A percentile compares a stretch with the other conserved stretches of the same genome.
These are phyloP conservation scores for Chaetophractus vellerosus DNA, from an alignment of 2,797 vertebrate genomes.

Conservation along the genomic window DNA sequence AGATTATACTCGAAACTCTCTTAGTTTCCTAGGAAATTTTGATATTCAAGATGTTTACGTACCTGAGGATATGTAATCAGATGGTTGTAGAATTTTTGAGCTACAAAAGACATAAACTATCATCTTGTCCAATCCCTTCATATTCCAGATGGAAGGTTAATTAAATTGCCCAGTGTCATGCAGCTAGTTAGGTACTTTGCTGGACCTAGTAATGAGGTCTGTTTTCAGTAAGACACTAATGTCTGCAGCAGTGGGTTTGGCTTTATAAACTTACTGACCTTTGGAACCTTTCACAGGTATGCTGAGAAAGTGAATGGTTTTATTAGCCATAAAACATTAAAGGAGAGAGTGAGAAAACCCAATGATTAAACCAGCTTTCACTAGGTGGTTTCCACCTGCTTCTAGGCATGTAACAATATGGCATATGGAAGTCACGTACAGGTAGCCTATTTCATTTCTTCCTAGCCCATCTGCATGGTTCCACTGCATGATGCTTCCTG, in stretches of 20 bases:
- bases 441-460: conserved; percentile 3
- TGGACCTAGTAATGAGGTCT: conserved; percentile 12
- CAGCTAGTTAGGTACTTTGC: conserved; percentile 2
- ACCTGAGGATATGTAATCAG: not conserved
- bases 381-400: not conserved
- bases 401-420: not conserved
- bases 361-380: not conserved
- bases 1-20: not conserved
- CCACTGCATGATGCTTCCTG: not conserved
- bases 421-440: not conserved
- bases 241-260: conserved; percentile 54
- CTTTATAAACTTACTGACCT: conserved; percentile 44
- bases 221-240: not conserved
- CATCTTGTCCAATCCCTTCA: not conserved
- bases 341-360: not conserved
- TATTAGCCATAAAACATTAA: not conserved
- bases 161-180: not conserved
- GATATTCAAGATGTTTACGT: conserved; percentile 1
- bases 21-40: conserved; percentile 60
- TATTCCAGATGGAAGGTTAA: conserved; percentile 53
- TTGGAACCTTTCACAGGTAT: conserved; percentile 16
- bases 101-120: not conserved
- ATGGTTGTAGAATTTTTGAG: not conserved
- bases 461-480: not conserved
- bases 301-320: conserved; percentile 3